Evolutionary conservation across 2,888 invertebrate genomes (phyloP).

Genomic region (Lysandra bellargus): DNA sequence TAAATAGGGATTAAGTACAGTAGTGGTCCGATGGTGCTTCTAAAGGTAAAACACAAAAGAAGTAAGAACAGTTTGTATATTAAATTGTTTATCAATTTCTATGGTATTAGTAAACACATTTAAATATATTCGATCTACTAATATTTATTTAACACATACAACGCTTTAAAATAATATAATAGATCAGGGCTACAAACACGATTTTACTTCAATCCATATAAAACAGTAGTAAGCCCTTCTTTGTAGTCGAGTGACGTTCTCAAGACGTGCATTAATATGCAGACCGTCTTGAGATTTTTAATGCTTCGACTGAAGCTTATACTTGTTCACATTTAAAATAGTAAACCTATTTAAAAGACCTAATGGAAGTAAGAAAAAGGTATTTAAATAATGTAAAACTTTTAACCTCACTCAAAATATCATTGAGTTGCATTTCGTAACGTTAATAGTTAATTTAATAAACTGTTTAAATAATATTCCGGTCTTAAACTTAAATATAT

Average conservation of each 20-base stretch:
- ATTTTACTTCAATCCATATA: background rate
- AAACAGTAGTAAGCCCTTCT: background rate
- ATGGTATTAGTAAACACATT: too few species aligned
- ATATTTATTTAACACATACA: too few species aligned
- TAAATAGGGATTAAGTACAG: too few species aligned
- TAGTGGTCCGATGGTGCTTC: too few species aligned
- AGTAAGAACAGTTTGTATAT: too few species aligned
- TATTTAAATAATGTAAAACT: too few species aligned
- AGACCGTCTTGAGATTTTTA: constrained; percentile 3
- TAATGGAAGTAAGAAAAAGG: background rate
- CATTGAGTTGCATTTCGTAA: background rate
- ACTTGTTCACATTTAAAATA: background rate
- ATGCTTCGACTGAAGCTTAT: background rate
- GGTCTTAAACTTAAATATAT: too few species aligned
- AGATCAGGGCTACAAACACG: background rate
- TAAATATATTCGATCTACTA: too few species aligned
- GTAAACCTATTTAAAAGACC: background rate
- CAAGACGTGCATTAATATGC: constrained; percentile 1
- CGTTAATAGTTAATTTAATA: background rate
- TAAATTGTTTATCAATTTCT: too few species aligned
- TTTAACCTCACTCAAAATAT: background rate
- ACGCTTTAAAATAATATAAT: too few species aligned
- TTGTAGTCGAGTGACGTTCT: background rate
- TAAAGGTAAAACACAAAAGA: too few species aligned
- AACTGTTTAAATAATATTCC: background rate